Base-by-base conservation (phyloP, 2,797 vertebrate species). In the Geotria australis region DNA sequence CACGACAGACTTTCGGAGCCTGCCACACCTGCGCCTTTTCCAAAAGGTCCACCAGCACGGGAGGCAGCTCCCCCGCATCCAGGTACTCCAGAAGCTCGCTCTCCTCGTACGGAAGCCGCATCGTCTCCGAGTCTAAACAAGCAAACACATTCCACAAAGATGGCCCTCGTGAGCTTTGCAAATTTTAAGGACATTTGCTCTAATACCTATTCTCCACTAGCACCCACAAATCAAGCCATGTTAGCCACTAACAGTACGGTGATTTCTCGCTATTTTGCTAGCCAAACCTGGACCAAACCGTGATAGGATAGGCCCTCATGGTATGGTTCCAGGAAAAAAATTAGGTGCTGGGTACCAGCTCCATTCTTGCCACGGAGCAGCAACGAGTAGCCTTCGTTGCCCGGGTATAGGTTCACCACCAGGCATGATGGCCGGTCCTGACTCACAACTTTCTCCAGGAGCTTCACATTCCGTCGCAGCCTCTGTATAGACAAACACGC, bases 331-430 rank as follows among this genome's bases (percentile, higher is more conserved):
- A 5, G 24, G 24, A 38, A 38, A n/a, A n/a, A 9, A 55, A 8
- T 24, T 24, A 8, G 24, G 24, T 9, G 24, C 9, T 8, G 58
- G 64, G 72, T 75, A 98, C 91, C 91, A 67, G 91, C 95, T 65
- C 91, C 91, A 72, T 98, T 98, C 73, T 96, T 96, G 55, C 89
- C 91, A 73, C 91, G 80, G 68, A 98, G 86, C 89, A 96, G 96
- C 66, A 98, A 72, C 9, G 91, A 96, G 67, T 98, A 98, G 63
- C 91, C 91, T 70, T 98, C 89, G 60, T 89, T 98, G 69, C 89
- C 91, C 46, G 85, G 86, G 68, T 95, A 96, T 24, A 98, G 71
- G 68, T 98, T 98, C 68, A 98, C 83, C 64, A 98, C 85, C 61
- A 98, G 76, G 72, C 86, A 95, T 1, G 88, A 94, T 60, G 93